Conservation (phyloP, 1,140 invertebrate genomes). For the Sminthurinus signatus region DNA sequence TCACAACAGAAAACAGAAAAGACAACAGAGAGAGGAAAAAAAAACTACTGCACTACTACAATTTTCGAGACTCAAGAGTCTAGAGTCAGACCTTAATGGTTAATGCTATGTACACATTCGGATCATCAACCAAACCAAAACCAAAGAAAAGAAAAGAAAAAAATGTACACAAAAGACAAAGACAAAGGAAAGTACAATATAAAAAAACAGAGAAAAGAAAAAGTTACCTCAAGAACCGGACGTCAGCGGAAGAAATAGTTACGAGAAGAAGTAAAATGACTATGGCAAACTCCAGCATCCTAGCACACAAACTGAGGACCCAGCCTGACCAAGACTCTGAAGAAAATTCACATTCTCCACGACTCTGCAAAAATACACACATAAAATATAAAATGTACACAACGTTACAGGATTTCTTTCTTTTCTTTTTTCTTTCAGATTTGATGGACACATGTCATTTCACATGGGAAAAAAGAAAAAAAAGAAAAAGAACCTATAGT, state of each 20-base stretch:
- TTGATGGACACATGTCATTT: slow-evolving; percentile 1
- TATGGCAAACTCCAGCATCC: slow-evolving; percentile 42
- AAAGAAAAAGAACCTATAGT: no score
- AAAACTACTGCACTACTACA: background rate
- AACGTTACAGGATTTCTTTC: no score
- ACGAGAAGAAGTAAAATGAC: slow-evolving; percentile 42
- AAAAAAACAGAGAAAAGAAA: background rate
- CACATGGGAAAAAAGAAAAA: background rate
- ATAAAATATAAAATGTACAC: background rate
- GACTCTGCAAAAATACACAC: slow-evolving; percentile 23
- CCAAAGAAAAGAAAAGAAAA: background rate
- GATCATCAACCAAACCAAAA: background rate
- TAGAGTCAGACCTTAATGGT: no score
- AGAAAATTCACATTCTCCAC: slow-evolving; percentile 38
- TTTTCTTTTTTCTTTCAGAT: no score
- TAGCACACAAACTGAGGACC: slow-evolving; percentile 42
- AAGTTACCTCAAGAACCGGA: slow-evolving; percentile 38
- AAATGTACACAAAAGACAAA: background rate
- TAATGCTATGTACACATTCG: background rate
- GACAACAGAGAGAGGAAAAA: background rate
- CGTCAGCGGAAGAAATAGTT: slow-evolving; percentile 41
- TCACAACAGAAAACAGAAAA: no score
- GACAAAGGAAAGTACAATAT: background rate
- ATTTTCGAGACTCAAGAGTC: no score
- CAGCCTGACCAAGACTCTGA: slow-evolving; percentile 41